Percentiles rank a stretch among this genome's conserved stretches.
These are phyloP conservation scores for Callyntrura guangdongensis DNA, from an alignment of 2,888 invertebrate species.

Conservation along the genomic window DNA sequence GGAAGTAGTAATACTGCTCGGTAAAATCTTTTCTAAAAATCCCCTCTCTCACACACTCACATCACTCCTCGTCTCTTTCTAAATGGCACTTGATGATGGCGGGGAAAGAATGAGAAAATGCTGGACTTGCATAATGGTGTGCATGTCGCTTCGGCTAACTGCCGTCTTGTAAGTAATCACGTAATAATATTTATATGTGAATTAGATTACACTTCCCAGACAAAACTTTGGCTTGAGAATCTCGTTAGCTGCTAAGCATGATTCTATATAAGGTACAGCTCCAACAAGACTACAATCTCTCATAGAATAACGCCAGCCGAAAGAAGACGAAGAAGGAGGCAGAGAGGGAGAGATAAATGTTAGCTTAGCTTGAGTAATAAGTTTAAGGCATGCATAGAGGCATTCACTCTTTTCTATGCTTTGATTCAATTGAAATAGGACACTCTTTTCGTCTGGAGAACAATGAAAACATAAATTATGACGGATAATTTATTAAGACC, in stretches of 20 bases:
- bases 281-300: slow-evolving; percentile 49
- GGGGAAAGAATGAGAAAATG: slow-evolving; percentile 63
- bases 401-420: slow-evolving; percentile 56
- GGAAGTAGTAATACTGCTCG: background rate
- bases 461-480: slow-evolving; percentile 82
- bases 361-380: slow-evolving; percentile 74
- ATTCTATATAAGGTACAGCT: slow-evolving; percentile 40
- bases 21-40: slow-evolving; percentile 9
- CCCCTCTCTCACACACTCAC: slow-evolving; percentile 4
- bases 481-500: slow-evolving; percentile 80
- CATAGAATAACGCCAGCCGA: background rate
- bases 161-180: slow-evolving; percentile 32
- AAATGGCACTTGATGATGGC: slow-evolving; percentile 50
- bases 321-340: slow-evolving; percentile 33
- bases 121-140: slow-evolving; percentile 21
- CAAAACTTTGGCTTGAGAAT: slow-evolving; percentile 40
- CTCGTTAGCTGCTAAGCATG: slow-evolving; percentile 22
- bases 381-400: slow-evolving; percentile 71
- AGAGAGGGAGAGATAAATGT: slow-evolving; percentile 58
- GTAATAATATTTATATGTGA: slow-evolving; percentile 55
- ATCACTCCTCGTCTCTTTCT: slow-evolving; percentile 3
- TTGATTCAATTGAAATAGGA: slow-evolving; percentile 76
- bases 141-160: slow-evolving; percentile 49
- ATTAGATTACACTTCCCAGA: slow-evolving; percentile 53
- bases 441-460: slow-evolving; percentile 77